phyloP scores from a whole-genome alignment of 2,797 vertebrate species.

The Galago senegalensis region DNA sequence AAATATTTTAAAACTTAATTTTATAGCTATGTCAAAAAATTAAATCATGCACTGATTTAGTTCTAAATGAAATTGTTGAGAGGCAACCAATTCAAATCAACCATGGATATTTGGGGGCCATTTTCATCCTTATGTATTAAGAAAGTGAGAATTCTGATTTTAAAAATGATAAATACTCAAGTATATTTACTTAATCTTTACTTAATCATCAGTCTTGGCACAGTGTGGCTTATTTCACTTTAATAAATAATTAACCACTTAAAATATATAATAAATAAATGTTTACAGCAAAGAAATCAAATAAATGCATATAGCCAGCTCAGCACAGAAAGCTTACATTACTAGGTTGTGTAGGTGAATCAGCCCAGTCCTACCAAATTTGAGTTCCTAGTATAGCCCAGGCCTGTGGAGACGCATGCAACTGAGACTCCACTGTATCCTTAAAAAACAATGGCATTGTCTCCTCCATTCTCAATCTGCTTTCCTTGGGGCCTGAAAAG shows the following conservation, averaged over 20 bases:
- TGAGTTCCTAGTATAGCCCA: not conserved
- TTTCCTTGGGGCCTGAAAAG: not conserved
- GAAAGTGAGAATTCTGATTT: not conserved
- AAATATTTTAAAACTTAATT: not conserved
- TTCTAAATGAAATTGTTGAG: not conserved
- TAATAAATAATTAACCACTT: not conserved
- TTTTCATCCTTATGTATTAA: not conserved
- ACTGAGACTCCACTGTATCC: not conserved
- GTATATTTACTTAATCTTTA: not conserved
- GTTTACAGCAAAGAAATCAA: not conserved
- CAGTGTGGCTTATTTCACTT: not conserved
- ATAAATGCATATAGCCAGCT: not conserved
- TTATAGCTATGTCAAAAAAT: not conserved
- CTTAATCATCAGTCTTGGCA: not conserved
- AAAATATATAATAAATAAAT: not conserved
- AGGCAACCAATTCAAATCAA: not conserved
- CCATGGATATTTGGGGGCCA: not conserved
- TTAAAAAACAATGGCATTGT: not conserved
- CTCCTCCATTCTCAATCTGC: not conserved
- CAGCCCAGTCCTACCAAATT: not conserved
- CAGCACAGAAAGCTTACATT: not conserved
- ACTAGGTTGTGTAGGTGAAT: not conserved
- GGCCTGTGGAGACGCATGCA: not conserved
- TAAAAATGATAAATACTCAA: slow-evolving; percentile 19
- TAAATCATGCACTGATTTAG: not conserved